Conservation (phyloP, 2,113 vertebrate genomes). For the Dromiciops gliroides region DNA sequence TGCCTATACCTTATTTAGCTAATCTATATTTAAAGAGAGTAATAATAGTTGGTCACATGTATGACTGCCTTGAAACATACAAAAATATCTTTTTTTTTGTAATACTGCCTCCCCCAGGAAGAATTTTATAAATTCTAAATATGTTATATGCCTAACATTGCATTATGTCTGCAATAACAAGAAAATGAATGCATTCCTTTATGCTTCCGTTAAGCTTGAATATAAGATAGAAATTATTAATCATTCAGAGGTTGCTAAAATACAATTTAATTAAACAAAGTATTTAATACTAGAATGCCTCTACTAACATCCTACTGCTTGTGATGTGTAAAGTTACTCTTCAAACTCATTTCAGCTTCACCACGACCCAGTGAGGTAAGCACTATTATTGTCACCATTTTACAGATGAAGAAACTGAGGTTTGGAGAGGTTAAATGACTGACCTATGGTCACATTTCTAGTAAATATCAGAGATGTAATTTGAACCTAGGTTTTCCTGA, state of each 20-base stretch:
- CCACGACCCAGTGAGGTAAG: background rate
- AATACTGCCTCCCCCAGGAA: background rate
- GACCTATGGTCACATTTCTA: background rate
- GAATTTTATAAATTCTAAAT: background rate
- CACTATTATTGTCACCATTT: background rate
- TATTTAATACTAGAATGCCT: background rate
- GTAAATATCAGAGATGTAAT: background rate
- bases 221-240: constrained; percentile 33
- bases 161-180: constrained; percentile 36
- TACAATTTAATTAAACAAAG: background rate
- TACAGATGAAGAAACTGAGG: background rate
- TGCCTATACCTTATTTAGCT: background rate
- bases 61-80: background rate
- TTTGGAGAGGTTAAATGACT: constrained; percentile 3
- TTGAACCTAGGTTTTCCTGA: background rate
- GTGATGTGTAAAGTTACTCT: background rate
- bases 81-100: background rate
- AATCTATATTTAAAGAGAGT: background rate
- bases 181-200: background rate
- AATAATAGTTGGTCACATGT: background rate
- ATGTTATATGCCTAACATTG: constrained; percentile 15
- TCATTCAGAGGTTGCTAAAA: background rate
- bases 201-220: constrained; percentile 12
- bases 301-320: background rate
- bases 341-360: background rate